Conservation (phyloP, 1,140 invertebrate genomes). For the Drosophila equinoxialis region DNA sequence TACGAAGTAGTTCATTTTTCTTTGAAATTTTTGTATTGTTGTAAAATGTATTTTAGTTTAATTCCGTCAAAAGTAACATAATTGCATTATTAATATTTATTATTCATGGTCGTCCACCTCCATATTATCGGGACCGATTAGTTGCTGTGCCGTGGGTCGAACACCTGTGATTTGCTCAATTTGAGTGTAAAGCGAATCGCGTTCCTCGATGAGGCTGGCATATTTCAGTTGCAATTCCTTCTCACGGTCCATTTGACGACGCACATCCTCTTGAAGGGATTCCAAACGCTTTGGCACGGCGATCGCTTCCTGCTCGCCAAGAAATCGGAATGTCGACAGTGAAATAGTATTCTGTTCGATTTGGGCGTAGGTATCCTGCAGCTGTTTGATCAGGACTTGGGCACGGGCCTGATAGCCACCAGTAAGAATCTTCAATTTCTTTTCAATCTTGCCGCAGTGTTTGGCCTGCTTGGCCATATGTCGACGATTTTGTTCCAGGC, state of each 20-base stretch:
- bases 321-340: conserved; percentile 95
- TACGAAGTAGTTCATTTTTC: no score
- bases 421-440: conserved; percentile 97
- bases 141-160: conserved; percentile 50
- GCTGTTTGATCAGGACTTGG: conserved; percentile 94
- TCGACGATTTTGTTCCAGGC: conserved; percentile 94
- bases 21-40: no score
- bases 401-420: conserved; percentile 94
- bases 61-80: neutral
- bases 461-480: conserved; percentile 98
- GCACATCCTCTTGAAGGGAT: conserved; percentile 95
- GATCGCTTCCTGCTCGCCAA: conserved; percentile 94
- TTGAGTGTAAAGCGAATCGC: conserved; percentile 53
- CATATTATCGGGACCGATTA: conserved; percentile 40
- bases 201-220: conserved; percentile 65
- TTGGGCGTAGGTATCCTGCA: conserved; percentile 94
- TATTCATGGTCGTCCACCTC: conserved; percentile 26
- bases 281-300: conserved; percentile 95
- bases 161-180: conserved; percentile 54
- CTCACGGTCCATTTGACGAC: conserved; percentile 95
- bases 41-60: neutral
- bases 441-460: conserved; percentile 98
- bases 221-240: conserved; percentile 89
- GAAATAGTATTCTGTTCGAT: conserved; percentile 95
- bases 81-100: neutral